These are phyloP conservation scores for Sthenelais limicola DNA, from an alignment of 2,888 invertebrate genomes.

Conservation along the genomic window DNA sequence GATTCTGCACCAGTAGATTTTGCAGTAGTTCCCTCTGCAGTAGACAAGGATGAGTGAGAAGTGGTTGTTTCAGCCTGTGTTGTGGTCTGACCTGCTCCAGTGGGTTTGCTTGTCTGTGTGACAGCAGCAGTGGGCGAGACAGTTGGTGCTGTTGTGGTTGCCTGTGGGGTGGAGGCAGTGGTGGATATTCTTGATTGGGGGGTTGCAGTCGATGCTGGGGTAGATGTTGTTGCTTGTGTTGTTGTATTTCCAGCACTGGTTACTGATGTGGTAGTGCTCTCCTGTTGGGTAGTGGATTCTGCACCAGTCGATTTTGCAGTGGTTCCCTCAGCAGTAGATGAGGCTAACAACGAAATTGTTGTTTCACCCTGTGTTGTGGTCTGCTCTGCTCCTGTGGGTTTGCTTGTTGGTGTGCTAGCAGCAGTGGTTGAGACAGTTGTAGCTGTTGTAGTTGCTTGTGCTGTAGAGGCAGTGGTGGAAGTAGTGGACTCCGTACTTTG, in stretches of 20 bases:
- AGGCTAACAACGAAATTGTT: neutral
- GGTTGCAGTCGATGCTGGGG: neutral
- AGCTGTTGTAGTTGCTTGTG: neutral
- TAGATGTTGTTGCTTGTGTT: neutral
- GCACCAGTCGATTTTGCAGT: neutral
- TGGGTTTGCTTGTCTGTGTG: neutral
- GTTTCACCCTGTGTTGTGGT: constrained; percentile 9
- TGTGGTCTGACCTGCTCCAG: no score
- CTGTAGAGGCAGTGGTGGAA: neutral
- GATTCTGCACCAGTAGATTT: neutral
- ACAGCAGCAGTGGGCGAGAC: neutral
- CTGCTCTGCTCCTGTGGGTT: neutral
- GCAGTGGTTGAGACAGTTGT: constrained; percentile 4
- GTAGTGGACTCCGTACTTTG: neutral
- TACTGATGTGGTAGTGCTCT: neutral
- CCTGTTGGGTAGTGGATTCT: neutral
- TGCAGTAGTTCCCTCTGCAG: constrained; percentile 7
- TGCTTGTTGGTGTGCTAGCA: neutral
- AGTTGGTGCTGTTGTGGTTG: neutral
- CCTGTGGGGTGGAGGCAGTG: neutral
- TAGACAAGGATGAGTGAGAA: no score
- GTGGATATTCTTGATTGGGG: neutral
- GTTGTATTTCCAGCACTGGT: neutral
- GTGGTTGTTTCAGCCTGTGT: no score
- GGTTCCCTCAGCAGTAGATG: neutral